These are phyloP conservation scores for Trichacis sp. DNA, from an alignment of 2,888 invertebrate species.

Conservation along the genomic window DNA sequence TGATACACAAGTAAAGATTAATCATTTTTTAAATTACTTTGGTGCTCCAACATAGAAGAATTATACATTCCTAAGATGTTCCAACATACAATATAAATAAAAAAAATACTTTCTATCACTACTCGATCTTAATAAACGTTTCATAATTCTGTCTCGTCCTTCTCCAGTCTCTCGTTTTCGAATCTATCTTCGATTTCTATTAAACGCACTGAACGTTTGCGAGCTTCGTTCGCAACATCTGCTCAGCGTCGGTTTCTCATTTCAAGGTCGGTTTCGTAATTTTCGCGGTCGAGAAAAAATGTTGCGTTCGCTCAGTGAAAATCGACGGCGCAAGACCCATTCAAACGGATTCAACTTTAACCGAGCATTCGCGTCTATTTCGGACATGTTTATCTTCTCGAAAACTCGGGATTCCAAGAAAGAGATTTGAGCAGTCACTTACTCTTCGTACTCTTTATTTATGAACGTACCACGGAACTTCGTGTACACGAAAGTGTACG, in stretches of 20 bases:
- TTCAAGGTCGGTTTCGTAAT: slow-evolving; percentile 23
- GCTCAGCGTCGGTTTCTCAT: slow-evolving; percentile 18
- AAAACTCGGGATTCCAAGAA: slow-evolving; percentile 34
- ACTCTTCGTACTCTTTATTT: slow-evolving; percentile 36
- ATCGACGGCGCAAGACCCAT: background rate
- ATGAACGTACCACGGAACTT: slow-evolving; percentile 16
- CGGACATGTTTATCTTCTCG: slow-evolving; percentile 36
- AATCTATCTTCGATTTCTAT: background rate
- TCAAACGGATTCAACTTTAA: slow-evolving; percentile 11
- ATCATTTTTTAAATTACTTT: too few species aligned
- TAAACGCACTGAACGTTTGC: background rate
- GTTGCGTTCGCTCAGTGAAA: background rate
- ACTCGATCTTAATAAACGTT: too few species aligned
- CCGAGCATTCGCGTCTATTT: slow-evolving; percentile 35
- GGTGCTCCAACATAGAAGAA: too few species aligned
- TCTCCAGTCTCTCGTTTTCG: too few species aligned
- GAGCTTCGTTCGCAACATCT: slow-evolving; percentile 30
- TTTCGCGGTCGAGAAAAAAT: background rate
- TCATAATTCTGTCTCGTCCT: too few species aligned
- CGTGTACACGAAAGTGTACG: background rate
- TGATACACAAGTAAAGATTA: too few species aligned
- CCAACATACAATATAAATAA: too few species aligned
- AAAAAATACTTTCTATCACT: background rate
- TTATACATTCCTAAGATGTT: too few species aligned
- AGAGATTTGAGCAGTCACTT: slow-evolving; percentile 22